A percentile compares a stretch with the other conserved stretches of the same genome.
phyloP scores from a whole-genome alignment of 2,888 invertebrate genomes.

The Pristionchus fissidentatus region DNA sequence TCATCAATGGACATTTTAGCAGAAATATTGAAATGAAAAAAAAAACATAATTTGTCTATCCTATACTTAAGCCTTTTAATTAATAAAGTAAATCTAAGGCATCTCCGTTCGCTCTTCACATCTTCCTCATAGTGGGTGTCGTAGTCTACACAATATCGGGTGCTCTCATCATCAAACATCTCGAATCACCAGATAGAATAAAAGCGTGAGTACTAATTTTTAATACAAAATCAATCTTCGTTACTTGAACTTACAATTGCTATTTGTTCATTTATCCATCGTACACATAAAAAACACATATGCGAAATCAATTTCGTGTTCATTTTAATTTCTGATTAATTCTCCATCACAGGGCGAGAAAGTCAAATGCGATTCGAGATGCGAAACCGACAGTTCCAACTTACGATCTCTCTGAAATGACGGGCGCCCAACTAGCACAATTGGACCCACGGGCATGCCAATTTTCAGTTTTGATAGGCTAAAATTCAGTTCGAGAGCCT shows the following conservation, averaged over 20 bases:
- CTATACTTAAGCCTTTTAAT: background rate
- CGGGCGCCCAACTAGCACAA: background rate
- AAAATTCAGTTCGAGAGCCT: background rate
- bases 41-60: background rate
- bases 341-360: background rate
- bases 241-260: background rate
- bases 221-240: background rate
- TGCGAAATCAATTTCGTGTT: background rate
- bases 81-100: too few relatives aligned
- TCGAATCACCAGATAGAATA: constrained; percentile 60
- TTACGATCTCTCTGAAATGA: constrained; percentile 3
- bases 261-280: background rate
- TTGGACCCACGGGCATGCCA: background rate
- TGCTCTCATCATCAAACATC: constrained; percentile 67
- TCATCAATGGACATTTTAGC: background rate
- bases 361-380: background rate
- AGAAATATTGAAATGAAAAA: background rate
- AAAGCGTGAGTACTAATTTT: constrained; percentile 25
- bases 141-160: constrained; percentile 68
- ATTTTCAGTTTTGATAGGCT: background rate
- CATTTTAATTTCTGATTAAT: background rate
- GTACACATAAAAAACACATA: background rate
- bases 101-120: constrained; percentile 68
- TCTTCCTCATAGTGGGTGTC: constrained; percentile 66
- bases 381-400: background rate